A percentile compares a stretch with the other conserved stretches of the same genome.
These are phyloP conservation scores for Nanger granti DNA, from an alignment of 2,113 vertebrate genomes.

Conservation along the genomic window DNA sequence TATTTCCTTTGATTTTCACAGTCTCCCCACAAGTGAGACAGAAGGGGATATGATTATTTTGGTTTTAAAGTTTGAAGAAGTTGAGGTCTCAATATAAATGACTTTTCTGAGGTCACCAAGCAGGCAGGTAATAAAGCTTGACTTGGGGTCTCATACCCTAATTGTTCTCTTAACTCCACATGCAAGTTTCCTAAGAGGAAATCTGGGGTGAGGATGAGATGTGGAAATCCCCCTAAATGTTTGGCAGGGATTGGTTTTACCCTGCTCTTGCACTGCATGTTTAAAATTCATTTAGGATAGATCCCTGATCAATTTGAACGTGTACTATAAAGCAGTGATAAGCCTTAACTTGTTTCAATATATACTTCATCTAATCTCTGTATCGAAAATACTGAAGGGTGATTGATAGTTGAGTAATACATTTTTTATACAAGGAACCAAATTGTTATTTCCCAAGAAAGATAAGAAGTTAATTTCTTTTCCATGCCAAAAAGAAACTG, in stretches of 20 bases:
- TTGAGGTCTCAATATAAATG: background rate
- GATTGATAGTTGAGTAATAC: slow-evolving; percentile 45
- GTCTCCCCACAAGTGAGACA: background rate
- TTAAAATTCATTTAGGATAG: slow-evolving; percentile 48
- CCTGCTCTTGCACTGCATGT: background rate
- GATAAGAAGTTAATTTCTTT: slow-evolving; percentile 38
- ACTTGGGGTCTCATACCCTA: background rate
- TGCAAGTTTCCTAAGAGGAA: background rate
- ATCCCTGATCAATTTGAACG: slow-evolving; percentile 1
- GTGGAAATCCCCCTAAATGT: background rate
- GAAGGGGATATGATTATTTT: background rate
- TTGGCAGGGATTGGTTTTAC: background rate
- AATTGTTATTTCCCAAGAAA: slow-evolving; percentile 63
- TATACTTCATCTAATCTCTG: slow-evolving; percentile 59
- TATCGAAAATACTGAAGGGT: slow-evolving; percentile 30
- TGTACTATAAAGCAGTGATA: slow-evolving; percentile 45
- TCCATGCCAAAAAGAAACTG: background rate
- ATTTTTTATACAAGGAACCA: slow-evolving; percentile 47
- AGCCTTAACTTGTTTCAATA: slow-evolving; percentile 70
- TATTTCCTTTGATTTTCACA: background rate
- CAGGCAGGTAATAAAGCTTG: background rate
- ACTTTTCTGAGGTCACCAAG: background rate
- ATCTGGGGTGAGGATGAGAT: background rate
- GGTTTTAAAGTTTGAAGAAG: background rate
- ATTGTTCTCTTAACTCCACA: background rate